Base-by-base conservation (phyloP, 1,140 invertebrate species). In the Sitophilus oryzae region DNA sequence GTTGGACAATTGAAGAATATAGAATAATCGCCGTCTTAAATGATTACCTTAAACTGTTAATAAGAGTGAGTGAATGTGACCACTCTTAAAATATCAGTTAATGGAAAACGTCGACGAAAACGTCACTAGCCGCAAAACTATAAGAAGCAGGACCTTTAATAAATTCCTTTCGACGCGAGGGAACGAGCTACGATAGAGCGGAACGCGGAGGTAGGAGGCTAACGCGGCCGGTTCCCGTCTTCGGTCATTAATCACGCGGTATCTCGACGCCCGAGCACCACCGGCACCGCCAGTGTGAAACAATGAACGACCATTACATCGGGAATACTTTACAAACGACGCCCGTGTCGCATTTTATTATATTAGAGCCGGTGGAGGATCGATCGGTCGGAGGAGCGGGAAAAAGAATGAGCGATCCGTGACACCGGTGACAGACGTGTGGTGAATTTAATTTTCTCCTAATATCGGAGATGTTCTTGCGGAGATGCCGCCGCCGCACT, bases 301-400 rank as follows among this genome's bases (percentile, higher is more conserved):
- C 53, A 56, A 56, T 56, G 53, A 56, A 37, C 45, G 53, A 46
- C 53, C 46, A 56, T 56, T 56, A 49, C 49, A 56, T 56, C 53
- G 45, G 45, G 53, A 56, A 56, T 49, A 56, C 46, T 56, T 56
- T 56, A 56, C 53, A 56, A 56, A 56, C 53, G 53, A 56, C 53
- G 45, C 45, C 21, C 53, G 53, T 49, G 53, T 56, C 53, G 52
- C 45, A 49, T 56, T 56, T 56, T 56, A 56, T 56, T 56, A 56
- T 56, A 56, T 56, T 56, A 56, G 46, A 49, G 52, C 16, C 9
- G 19, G 8, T 25, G 11, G 34, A 34, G 37, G 35, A 38, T 15
- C 38, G 46, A 56, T 56, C 53, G 53, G n/a, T n/a, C n/a, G 49
- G 47, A 49, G 47, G 38, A 23, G 37, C 30, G 52, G 40, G 40